Percentiles rank a stretch among this genome's conserved stretches.
Evolutionary conservation across 2,888 invertebrate genomes (phyloP).

Genomic region (Ariolimax columbianus): DNA sequence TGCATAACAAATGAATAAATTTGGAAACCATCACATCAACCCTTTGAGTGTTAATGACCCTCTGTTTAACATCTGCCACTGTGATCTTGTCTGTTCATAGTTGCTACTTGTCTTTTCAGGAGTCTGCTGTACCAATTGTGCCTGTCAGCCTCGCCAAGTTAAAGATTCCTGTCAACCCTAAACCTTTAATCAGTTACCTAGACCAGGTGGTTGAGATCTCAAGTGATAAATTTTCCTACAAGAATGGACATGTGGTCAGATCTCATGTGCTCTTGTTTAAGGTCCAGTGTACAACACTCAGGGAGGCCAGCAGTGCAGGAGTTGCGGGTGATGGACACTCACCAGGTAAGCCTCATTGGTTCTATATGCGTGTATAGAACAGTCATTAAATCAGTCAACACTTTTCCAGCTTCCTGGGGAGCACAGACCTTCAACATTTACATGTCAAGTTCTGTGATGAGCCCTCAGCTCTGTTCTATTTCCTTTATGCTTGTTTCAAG

Average conservation of each 20-base stretch:
- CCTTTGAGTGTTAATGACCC: no score
- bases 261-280: constrained; percentile 89
- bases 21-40: no score
- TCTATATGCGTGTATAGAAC: background rate
- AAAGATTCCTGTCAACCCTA: constrained; percentile 73
- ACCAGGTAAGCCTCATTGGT: constrained; percentile 30
- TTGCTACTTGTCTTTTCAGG: constrained; percentile 57
- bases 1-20: no score
- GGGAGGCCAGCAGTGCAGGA: constrained; percentile 63
- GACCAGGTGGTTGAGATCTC: constrained; percentile 90
- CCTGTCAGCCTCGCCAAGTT: constrained; percentile 73
- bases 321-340: constrained; percentile 68
- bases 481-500: no score
- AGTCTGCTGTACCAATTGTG: constrained; percentile 67
- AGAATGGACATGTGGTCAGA: constrained; percentile 88
- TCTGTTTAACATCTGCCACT: no score
- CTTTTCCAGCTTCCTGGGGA: no score
- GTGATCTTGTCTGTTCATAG: background rate
- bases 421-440: no score
- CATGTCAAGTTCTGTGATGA: no score
- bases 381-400: no score
- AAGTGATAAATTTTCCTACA: constrained; percentile 89
- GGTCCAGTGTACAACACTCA: constrained; percentile 80
- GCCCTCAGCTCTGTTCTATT: no score
- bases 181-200: constrained; percentile 50